Evolutionary conservation across 2,888 invertebrate species (phyloP).

Genomic region (Pollenia angustigena): DNA sequence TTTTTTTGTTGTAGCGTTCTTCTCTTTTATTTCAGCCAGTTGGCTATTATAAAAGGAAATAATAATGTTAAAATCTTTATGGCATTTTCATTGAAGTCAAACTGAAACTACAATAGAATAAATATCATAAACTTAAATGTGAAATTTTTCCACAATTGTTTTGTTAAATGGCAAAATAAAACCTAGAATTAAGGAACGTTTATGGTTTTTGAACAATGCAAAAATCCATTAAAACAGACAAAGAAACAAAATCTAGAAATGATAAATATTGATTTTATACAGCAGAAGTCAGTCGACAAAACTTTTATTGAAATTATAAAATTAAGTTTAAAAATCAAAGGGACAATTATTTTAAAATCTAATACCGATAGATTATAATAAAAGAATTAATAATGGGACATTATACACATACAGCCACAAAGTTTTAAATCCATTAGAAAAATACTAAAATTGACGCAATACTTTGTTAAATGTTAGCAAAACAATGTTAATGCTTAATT

Average conservation of each 20-base stretch:
- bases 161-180: constrained; percentile 37
- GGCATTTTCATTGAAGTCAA: constrained; percentile 1
- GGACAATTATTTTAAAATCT: too few relatives aligned
- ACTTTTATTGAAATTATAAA: too few relatives aligned
- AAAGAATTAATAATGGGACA: too few relatives aligned
- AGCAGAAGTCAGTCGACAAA: too few relatives aligned
- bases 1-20: background rate
- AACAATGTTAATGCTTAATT: too few relatives aligned
- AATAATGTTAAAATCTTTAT: constrained; percentile 38
- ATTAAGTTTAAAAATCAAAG: too few relatives aligned
- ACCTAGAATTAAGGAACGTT: constrained; percentile 41
- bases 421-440: too few relatives aligned
- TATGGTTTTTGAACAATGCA: constrained; percentile 34
- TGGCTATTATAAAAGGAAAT: constrained; percentile 33
- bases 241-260: background rate
- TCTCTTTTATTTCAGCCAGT: constrained; percentile 20
- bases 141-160: background rate
- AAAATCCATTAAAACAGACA: constrained; percentile 16
- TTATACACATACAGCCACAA: too few relatives aligned
- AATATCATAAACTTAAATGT: constrained; percentile 44
- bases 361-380: too few relatives aligned
- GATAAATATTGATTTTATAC: too few relatives aligned
- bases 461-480: too few relatives aligned
- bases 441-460: too few relatives aligned
- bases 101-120: constrained; percentile 51